Evolutionary conservation across 2,113 vertebrate species (phyloP), one percentile per base, ranked within the genome.

Genomic region (Syngnathus typhle): DNA sequence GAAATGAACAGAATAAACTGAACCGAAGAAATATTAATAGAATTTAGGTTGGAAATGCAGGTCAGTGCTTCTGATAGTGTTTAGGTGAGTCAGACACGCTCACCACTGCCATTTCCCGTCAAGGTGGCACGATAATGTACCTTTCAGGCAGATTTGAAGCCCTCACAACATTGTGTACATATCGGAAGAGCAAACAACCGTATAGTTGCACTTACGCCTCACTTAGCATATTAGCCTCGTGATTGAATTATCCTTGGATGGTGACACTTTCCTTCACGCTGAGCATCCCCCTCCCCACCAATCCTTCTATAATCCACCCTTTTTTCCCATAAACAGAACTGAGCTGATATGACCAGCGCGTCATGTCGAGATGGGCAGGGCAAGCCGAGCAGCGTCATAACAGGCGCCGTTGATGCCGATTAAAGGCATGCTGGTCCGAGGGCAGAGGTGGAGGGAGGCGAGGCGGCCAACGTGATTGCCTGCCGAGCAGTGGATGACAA

Each of bases 171-270:
- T 68, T 80, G 66, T 84, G 82, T 80, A 78, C 78, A 84, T 32
- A 32, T 66, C 82, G 70, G 72, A 70, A 83, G 68, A 72, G 79
- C 84, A 84, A 76, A 78, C 69, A 79, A 73, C 74, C 67, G 83
- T 82, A 65, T 12, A 43, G 41, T 12, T 32, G 12, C 43, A 12
- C 79, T 88, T 88, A 89, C 77, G 84, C 83, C 83, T 88, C 80
- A 79, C 84, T 89, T 85, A 84, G 77, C 84, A 89, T 77, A 89
- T 84, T 87, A 87, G 77, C 76, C 81, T 74, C 59, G 66, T 87
- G 84, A 87, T 69, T 86, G 72, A 86, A 82, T 88, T 85, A 81
- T 78, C 76, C 79, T 81, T 73, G 70, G 69, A 82, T 67, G 80
- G 73, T 67, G 73, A 80, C 75, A 75, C 55, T 21, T 82, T 62